Base-by-base conservation (phyloP, 92 coral and sea anemone genomes). In the Nematostella vectensis region DNA sequence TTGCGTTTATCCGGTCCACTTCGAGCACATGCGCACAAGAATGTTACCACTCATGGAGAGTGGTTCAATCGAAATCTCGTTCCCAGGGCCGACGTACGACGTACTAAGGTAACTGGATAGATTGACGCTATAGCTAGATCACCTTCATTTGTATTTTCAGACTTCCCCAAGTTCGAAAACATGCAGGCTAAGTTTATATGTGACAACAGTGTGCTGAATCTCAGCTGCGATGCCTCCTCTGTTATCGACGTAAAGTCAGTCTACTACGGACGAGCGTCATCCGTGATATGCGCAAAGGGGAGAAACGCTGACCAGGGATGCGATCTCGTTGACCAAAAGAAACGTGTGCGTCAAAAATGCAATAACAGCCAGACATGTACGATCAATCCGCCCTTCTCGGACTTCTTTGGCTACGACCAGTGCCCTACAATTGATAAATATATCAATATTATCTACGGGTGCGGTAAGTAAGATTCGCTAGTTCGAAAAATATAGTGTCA, bases 381-480 rank as follows among this genome's bases (percentile, higher is more conserved):
- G 16, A 29, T 66, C 18, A 39, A 20, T 0, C 50, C 53, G 2
- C 57, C 27, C 25, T 19, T 10, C 51, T 27, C 12, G 4, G 42
- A 66, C 18, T 24, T 1, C 3, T 54, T 66, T 30, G 72, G 72
- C 1, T n/a, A n/a, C n/a, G 45, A 66, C 31, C 11, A 54, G 27
- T 66, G 72, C 39, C 63, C 72, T 40, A 47, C 27, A 0, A 63
- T 66, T 2, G 72, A 55, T 56, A 66, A 66, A n/a, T 66, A 66
- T 27, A 33, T 66, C 25, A 66, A 55, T 55, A 17, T 66, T 0
- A 55, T 66, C 27, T 66, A 15, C 29, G 63, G 31, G 4, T 66
- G 72, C 42, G 72, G 72, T 66, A 15, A 4, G 72, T 66, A 39
- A 15, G 15, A n/a, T n/a, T n/a, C n/a, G n/a, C n/a, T n/a, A n/a